Evolutionary conservation across 30 jellyfish, hydroid and myxozoan genomes (phyloP), one percentile per base, ranked within the genome.

Genomic region (Hydractinia echinata): DNA sequence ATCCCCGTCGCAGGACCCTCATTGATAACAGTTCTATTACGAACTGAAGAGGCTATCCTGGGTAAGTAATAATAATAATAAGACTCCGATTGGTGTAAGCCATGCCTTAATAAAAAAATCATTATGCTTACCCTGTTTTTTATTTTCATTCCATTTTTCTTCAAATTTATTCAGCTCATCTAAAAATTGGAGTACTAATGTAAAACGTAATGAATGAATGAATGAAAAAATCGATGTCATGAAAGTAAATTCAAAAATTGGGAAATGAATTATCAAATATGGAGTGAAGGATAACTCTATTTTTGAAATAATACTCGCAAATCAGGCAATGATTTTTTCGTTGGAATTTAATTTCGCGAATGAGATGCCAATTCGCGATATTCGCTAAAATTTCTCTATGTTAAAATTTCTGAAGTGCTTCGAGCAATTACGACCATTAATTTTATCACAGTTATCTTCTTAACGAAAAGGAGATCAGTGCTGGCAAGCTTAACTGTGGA

Each of bases 101-200:
- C 44, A 30, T 30, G 44, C 44, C 44, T 30, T 30, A 30, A 30
- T 30, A 30, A 30, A 2, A 4, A 64, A 13, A 64, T 4, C 0
- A 6, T 30, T 48, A 9, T 13, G 14, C 48, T 21, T 74, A 49
- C 73, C 20, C 66, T n/a, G 15, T n/a, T 54, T 54, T 54, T 53
- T 77, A 21, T 77, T 77, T 5, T 51, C 53, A 6, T 77, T 77
- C 85, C 85, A 77, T 11, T 77, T 54, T 7, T 77, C 85, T n/a
- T 77, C 85, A 58, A 77, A 77, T 51, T 61, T 51, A 10, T 56
- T 56, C 39, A 77, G 58, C 13, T 77, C 85, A 79, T 58, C 85
- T 77, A 54, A 54, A 53, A 18, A 6, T 14, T 14, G 0, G 11
- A 54, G 82, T 8, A 54, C 51, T 48, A 55, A 72, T 7, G 14